phyloP scores from a whole-genome alignment of 2,888 invertebrate species.

The Rotaria sp. region DNA sequence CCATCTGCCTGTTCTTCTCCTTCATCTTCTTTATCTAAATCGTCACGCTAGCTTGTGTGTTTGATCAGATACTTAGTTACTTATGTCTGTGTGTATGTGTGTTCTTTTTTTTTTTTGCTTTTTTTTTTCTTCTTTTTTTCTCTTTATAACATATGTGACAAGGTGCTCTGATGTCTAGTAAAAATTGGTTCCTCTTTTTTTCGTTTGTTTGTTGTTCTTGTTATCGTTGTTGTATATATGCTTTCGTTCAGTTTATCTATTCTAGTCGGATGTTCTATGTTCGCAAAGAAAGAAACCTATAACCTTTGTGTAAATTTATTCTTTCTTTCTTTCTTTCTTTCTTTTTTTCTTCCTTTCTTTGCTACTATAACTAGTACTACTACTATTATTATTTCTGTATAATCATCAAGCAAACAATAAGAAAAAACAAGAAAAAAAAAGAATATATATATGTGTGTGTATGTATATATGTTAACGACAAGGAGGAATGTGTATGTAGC shows the following conservation, averaged over 20 bases:
- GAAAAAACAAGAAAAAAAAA: not conserved
- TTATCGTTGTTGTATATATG: slow-evolving; percentile 6
- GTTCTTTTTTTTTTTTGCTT: not conserved
- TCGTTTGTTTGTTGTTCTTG: not conserved
- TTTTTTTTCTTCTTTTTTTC: not conserved
- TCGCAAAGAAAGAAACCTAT: not conserved
- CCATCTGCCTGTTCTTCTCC: not conserved
- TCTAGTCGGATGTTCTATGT: slow-evolving; percentile 27
- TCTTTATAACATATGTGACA: slow-evolving; percentile 14
- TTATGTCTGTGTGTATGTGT: not conserved
- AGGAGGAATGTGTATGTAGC: not conserved
- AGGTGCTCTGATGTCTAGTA: slow-evolving; percentile 22
- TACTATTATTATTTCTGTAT: not conserved
- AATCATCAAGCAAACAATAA: slow-evolving; percentile 5
- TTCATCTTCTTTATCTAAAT: not conserved
- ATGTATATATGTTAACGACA: not conserved
- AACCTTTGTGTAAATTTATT: not conserved
- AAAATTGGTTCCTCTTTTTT: not conserved
- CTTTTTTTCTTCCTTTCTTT: not conserved
- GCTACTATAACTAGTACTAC: not conserved
- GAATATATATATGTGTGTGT: not conserved
- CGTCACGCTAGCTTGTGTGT: not conserved
- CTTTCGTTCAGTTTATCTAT: slow-evolving; percentile 25
- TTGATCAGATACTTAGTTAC: slow-evolving; percentile 19
- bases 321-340: not conserved